Evolutionary conservation across 2,113 vertebrate genomes (phyloP).

Genomic region (Sturnus vulgaris): DNA sequence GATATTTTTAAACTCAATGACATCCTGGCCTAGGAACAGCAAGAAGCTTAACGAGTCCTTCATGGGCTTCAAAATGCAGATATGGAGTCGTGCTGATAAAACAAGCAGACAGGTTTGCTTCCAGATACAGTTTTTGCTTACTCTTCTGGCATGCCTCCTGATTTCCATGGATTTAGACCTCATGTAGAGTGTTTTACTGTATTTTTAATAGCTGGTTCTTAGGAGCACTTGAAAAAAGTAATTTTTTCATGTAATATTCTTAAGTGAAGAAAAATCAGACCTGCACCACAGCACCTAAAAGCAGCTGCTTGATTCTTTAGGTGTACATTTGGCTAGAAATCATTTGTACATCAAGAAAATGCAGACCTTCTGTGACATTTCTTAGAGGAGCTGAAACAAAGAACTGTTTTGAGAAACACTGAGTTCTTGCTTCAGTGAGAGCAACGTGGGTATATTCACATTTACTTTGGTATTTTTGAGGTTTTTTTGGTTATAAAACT

Average conservation of each 20-base stretch:
- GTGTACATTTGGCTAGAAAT: neutral
- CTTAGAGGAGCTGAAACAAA: neutral
- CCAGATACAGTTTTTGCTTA: neutral
- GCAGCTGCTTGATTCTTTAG: neutral
- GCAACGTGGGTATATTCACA: fast-evolving
- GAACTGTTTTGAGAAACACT: neutral
- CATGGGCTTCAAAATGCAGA: neutral
- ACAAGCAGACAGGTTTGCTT: neutral
- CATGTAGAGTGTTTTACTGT: neutral
- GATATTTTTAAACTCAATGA: neutral
- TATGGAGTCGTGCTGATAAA: neutral
- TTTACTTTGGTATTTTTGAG: neutral
- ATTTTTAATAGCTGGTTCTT: neutral
- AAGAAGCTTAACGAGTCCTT: constrained; percentile 8
- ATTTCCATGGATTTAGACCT: neutral
- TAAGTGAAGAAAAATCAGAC: neutral
- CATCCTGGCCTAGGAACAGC: neutral
- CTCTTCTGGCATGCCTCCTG: neutral
- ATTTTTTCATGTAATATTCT: neutral
- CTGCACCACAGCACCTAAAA: neutral
- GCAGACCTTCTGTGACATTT: neutral
- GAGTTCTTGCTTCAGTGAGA: neutral
- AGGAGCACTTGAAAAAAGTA: neutral
- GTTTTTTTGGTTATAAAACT: neutral
- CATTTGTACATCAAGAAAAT: neutral